Evolutionary conservation across 2,888 invertebrate genomes (phyloP), one percentile per base, ranked within the genome.

Genomic region (Nesidiocoris tenuis): DNA sequence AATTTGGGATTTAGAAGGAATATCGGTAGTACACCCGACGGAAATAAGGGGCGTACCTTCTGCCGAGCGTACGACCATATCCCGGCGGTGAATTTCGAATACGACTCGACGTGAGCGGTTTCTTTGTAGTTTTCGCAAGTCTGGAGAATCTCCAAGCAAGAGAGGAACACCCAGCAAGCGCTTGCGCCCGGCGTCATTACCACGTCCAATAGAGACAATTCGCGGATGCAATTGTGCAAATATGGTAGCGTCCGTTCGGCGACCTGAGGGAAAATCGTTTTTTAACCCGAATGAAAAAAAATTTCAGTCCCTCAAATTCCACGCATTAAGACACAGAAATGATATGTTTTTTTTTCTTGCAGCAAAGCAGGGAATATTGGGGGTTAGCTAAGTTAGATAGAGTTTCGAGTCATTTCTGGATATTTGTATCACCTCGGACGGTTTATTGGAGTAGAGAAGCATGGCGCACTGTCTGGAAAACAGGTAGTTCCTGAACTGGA

Each of bases 401-500:
- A n/a, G n/a, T n/a, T n/a, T n/a, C n/a, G n/a, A n/a, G n/a, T n/a
- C n/a, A n/a, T n/a, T n/a, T n/a, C n/a, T n/a, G n/a, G n/a, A n/a
- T n/a, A n/a, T n/a, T n/a, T n/a, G n/a, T 83, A 86, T 82, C 82
- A 91, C 92, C 88, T 95, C 94, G 90, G 92, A 93, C 75, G 93
- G 91, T 84, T 91, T 90, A 80, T 87, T 88, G 74, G 88, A 87
- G 79, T 88, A 86, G 81, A 91, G 84, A 82, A 94, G 86, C 88
- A 97, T 90, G 82, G 94, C 91, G 84, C 95, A 93, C 86, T 97
- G 97, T 78, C 96, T 89, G 80, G 95, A 92, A 83, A 95, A 98
- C 79, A 98, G 86, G 85, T 98, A 98, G 83, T 95, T 95, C 79
- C 97, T 88, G 82, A 98, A 91, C 84, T 97, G 96, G 81, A 98